Evolutionary conservation across 2,113 vertebrate species (phyloP), one percentile per base, ranked within the genome.

Genomic region (Bufo bufo): DNA sequence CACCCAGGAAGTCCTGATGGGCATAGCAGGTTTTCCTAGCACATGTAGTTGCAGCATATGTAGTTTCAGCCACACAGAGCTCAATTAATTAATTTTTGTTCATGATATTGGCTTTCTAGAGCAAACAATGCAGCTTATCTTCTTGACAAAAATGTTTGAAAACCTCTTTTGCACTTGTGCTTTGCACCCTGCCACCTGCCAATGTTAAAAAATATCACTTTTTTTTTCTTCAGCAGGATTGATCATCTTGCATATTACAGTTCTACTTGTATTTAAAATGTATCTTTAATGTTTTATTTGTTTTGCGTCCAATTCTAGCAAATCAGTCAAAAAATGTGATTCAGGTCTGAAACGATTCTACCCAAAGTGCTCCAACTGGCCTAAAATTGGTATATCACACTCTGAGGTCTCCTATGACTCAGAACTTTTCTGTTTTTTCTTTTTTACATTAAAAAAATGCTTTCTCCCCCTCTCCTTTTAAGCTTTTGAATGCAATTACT

Each of bases 1-100:
- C 65, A 23, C 56, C 85, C 90, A 90, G 87, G 84, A 82, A 84
- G 89, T 82, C 77, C 89, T 90, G 88, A 90, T 88, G 89, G 90
- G 89, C 90, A 89, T 85, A 84, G 90, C 88, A 84, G 91, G 89
- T 0, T 1, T 89, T 83, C 17, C 1, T 66, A 84, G 33, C 49
- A 77, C 91, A 72, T 77, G 75, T 79, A 72, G 58, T 50, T 89
- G 79, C 7, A 63, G 20, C 89, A 89, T 63, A 83, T 72, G 80
- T 33, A 90, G 3, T 87, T 90, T 50, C 47, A 66, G 56, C 7
- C 19, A 86, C 75, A 33, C 90, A 87, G 85, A 43, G 59, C 77
- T 52, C 2, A 45, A 77, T 77, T 86, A 87, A 43, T 84, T 75
- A 33, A 45, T 74, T 90, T 63, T 88, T 87, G 13, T 10, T 88